phyloP scores from a whole-genome alignment of 2,113 vertebrate species.

The Motacilla tschutschensis region DNA sequence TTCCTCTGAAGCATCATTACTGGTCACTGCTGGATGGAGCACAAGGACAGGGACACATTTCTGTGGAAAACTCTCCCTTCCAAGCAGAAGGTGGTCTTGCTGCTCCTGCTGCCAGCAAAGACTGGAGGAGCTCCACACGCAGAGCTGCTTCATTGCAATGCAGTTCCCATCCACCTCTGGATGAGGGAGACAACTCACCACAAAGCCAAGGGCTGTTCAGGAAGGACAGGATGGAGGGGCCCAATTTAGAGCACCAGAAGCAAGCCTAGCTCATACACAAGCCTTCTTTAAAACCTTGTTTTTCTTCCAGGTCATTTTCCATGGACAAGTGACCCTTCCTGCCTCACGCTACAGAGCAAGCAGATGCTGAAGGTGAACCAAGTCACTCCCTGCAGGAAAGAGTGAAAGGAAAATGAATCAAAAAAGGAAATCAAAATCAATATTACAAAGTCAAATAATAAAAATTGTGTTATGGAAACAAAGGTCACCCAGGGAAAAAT shows the following conservation, averaged over 20 bases:
- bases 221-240: neutral
- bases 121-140: neutral
- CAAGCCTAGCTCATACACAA: neutral
- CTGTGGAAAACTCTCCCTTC: neutral
- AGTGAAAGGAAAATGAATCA: constrained; percentile 11
- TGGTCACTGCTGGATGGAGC: neutral
- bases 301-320: constrained; percentile 27
- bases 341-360: neutral
- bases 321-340: neutral
- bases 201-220: neutral
- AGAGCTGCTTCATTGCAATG: neutral
- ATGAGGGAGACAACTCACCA: neutral
- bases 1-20: neutral
- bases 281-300: neutral
- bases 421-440: constrained; percentile 38
- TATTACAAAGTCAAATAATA: constrained; percentile 60
- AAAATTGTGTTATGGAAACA: constrained; percentile 15
- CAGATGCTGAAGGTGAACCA: constrained; percentile 45
- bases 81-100: neutral
- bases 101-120: neutral
- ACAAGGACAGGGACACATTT: neutral
- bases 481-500: neutral
- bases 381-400: constrained; percentile 3
- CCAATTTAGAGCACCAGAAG: neutral
- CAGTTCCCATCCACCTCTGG: neutral